A percentile compares a stretch with the other conserved stretches of the same genome.
Conservation (phyloP, 2,797 vertebrate genomes). For the Typhlichthys subterraneus region DNA sequence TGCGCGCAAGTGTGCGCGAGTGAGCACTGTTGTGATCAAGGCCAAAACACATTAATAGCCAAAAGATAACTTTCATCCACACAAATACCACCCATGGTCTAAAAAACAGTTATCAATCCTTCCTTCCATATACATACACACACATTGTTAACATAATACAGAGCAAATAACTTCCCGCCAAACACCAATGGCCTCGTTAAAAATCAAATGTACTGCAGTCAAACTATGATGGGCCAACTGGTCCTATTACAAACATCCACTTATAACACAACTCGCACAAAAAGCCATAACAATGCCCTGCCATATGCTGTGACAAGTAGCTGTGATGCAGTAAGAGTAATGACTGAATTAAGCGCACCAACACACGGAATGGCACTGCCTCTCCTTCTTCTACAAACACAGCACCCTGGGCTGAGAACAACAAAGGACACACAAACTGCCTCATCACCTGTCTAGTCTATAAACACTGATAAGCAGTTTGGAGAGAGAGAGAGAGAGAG, state of each 20-base stretch:
- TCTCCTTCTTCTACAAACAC: constrained; percentile 47
- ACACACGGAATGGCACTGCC: constrained; percentile 24
- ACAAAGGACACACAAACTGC: constrained; percentile 47
- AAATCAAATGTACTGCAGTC: constrained; percentile 46
- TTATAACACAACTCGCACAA: constrained; percentile 66
- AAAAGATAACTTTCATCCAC: too few species aligned
- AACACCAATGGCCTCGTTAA: constrained; percentile 14
- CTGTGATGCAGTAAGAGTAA: constrained; percentile 69
- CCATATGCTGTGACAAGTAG: constrained; percentile 66
- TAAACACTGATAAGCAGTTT: constrained; percentile 59
- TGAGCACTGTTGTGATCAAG: too few species aligned
- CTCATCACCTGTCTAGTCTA: constrained; percentile 46
- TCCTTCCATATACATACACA: background rate
- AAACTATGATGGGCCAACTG: constrained; percentile 56
- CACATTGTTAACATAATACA: background rate
- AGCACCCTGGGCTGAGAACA: constrained; percentile 48
- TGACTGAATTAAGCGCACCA: constrained; percentile 9
- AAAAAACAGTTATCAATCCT: background rate
- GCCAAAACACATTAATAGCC: too few species aligned
- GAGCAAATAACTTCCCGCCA: background rate
- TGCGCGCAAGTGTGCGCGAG: too few species aligned
- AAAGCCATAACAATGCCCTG: constrained; percentile 52
- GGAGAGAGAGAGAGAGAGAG: background rate
- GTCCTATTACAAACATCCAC: constrained; percentile 54
- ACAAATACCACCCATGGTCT: too few species aligned